Evolutionary conservation across 2,888 invertebrate species (phyloP).

Genomic region (Bombyx huttoni): DNA sequence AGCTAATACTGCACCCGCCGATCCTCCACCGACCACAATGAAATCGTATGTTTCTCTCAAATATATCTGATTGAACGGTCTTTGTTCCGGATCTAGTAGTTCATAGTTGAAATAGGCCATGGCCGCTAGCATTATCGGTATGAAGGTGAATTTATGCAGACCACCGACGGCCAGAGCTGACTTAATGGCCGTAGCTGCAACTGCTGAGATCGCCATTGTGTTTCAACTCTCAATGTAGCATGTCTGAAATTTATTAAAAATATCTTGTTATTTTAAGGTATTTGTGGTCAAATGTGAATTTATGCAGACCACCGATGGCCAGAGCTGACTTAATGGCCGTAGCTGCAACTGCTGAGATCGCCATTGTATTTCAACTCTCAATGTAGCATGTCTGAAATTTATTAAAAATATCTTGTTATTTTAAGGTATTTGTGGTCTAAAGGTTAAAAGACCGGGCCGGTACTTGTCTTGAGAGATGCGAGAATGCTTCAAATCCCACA

Average conservation of each 20-base stretch:
- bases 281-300: constrained; percentile 54
- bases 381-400: constrained; percentile 26
- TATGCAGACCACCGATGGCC: constrained; percentile 79
- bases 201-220: constrained; percentile 50
- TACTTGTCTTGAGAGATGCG: too few species aligned
- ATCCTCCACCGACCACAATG: constrained; percentile 85
- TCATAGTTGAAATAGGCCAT: constrained; percentile 89
- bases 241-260: constrained; percentile 22
- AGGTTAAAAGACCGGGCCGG: too few species aligned
- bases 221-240: constrained; percentile 23
- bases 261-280: background rate
- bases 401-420: constrained; percentile 1
- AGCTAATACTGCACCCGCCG: constrained; percentile 87
- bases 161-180: constrained; percentile 79
- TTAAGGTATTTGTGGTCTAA: background rate
- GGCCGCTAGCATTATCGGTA: constrained; percentile 82
- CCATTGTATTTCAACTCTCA: constrained; percentile 39
- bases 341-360: constrained; percentile 61
- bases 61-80: constrained; percentile 78
- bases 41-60: constrained; percentile 85
- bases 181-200: constrained; percentile 78
- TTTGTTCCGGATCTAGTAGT: constrained; percentile 86
- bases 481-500: too few species aligned
- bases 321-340: constrained; percentile 81
- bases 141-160: constrained; percentile 79